phyloP scores from a whole-genome alignment of 1,140 invertebrate species.

The Cylas formicarius region DNA sequence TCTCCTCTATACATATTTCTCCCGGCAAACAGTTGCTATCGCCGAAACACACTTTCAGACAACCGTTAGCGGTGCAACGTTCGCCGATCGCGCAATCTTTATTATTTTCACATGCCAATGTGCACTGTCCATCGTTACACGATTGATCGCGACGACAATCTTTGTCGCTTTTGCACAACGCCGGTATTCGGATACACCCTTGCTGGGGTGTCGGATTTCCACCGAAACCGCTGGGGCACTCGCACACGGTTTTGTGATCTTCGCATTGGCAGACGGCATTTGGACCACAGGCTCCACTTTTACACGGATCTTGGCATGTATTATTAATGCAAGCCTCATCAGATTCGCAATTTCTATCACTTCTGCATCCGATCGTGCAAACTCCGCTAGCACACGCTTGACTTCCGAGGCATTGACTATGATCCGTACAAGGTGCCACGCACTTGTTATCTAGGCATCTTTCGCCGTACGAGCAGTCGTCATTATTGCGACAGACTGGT shows the following conservation, averaged over 20 bases:
- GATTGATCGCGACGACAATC: slow-evolving; percentile 66
- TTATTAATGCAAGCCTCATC: slow-evolving; percentile 74
- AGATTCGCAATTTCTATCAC: slow-evolving; percentile 67
- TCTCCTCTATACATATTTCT: slow-evolving; percentile 74
- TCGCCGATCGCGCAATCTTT: slow-evolving; percentile 73
- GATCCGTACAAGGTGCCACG: slow-evolving; percentile 65
- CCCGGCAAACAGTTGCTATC: slow-evolving; percentile 83
- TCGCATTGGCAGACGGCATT: slow-evolving; percentile 72
- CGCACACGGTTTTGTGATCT: slow-evolving; percentile 64
- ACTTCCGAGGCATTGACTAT: slow-evolving; percentile 68
- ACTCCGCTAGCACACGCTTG: slow-evolving; percentile 74
- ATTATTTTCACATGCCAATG: slow-evolving; percentile 64
- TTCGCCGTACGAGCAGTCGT: slow-evolving; percentile 75
- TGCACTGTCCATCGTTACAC: slow-evolving; percentile 67
- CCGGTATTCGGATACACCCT: slow-evolving; percentile 73
- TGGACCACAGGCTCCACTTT: slow-evolving; percentile 68
- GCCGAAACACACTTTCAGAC: slow-evolving; percentile 77
- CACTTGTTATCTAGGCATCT: slow-evolving; percentile 72
- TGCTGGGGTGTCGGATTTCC: slow-evolving; percentile 82
- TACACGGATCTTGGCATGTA: slow-evolving; percentile 77
- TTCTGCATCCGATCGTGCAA: slow-evolving; percentile 75
- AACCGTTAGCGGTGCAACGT: slow-evolving; percentile 69
- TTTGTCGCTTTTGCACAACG: slow-evolving; percentile 53
- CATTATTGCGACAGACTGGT: slow-evolving; percentile 66
- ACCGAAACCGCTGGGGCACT: slow-evolving; percentile 74